These are phyloP conservation scores for Danaus plexippus DNA, from an alignment of 1,140 invertebrate species.

Conservation along the genomic window DNA sequence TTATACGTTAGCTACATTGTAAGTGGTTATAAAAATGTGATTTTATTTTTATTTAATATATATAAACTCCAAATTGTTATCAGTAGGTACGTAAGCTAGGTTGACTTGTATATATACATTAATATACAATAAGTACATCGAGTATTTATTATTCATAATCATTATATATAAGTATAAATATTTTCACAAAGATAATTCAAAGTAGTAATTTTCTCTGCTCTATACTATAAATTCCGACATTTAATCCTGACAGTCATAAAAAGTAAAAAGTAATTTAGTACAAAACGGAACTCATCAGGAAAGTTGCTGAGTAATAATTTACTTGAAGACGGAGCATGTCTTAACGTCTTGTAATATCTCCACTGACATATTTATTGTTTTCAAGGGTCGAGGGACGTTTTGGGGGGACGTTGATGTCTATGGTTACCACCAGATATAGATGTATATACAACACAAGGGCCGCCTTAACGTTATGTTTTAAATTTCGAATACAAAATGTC, in stretches of 20 bases:
- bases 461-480: constrained; percentile 24
- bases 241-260: constrained; percentile 50
- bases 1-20: constrained; percentile 16
- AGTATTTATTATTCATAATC: too few relatives aligned
- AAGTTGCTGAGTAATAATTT: constrained; percentile 66
- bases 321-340: constrained; percentile 52
- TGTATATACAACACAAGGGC: constrained; percentile 31
- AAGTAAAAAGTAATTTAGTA: constrained; percentile 61
- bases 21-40: not conserved
- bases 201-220: too few relatives aligned
- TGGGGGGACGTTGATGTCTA: constrained; percentile 38
- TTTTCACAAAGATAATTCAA: too few relatives aligned
- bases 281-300: constrained; percentile 57
- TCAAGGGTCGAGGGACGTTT: constrained; percentile 42
- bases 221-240: not conserved
- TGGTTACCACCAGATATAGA: constrained; percentile 18
- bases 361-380: constrained; percentile 70
- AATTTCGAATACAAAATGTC: constrained; percentile 8
- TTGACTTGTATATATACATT: not conserved
- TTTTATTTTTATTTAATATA: too few relatives aligned
- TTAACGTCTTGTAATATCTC: constrained; percentile 62
- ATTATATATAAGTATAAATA: too few relatives aligned
- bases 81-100: constrained; percentile 4
- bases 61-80: too few relatives aligned
- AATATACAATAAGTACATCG: too few relatives aligned